Evolutionary conservation across 64 coral and sea anemone species (phyloP).

Genomic region (Anthopleura sola): DNA sequence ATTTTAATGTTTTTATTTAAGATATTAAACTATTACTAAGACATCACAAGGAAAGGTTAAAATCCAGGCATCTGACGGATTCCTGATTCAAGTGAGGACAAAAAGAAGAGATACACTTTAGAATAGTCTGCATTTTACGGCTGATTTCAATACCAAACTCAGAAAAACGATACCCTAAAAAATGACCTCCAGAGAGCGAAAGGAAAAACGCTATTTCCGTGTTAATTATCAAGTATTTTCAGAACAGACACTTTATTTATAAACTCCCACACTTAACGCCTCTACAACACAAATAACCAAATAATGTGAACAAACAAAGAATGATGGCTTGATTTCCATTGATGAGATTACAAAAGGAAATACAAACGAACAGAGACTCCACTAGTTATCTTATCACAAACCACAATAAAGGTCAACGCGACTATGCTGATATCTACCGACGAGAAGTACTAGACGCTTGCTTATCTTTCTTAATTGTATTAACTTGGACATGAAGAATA

Average conservation of each 20-base stretch:
- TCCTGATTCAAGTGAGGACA: no score
- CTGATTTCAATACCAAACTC: not conserved
- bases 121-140: not conserved
- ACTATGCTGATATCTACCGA: not conserved
- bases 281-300: not conserved
- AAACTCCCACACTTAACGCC: not conserved
- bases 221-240: not conserved
- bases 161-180: not conserved
- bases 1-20: no score
- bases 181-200: not conserved
- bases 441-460: not conserved
- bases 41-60: no score
- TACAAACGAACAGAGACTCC: not conserved
- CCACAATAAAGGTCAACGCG: not conserved
- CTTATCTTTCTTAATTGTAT: not conserved
- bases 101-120: not conserved
- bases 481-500: not conserved
- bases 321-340: not conserved
- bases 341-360: not conserved
- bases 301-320: not conserved
- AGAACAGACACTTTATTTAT: not conserved
- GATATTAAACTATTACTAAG: no score
- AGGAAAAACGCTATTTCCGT: not conserved
- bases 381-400: not conserved
- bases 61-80: no score